Evolutionary conservation across 2,113 vertebrate species (phyloP).

Genomic region (Morphnarchus princeps): DNA sequence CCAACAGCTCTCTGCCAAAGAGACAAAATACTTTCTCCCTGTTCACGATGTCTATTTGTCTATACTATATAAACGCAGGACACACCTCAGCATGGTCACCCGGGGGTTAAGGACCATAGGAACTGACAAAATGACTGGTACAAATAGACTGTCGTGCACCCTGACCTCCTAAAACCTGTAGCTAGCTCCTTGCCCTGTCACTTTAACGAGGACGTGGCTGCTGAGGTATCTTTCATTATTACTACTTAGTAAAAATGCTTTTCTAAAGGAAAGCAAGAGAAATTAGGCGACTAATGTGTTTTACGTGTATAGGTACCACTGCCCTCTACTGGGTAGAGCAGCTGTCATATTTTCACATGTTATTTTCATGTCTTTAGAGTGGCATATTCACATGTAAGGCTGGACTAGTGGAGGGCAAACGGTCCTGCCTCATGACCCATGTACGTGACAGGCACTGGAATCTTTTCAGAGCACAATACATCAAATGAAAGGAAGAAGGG

Average conservation of each 20-base stretch:
- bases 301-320: constrained; percentile 43
- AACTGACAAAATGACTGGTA: neutral
- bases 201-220: neutral
- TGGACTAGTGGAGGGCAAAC: neutral
- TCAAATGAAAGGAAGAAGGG: constrained; percentile 38
- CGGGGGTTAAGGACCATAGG: neutral
- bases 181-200: neutral
- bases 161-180: neutral
- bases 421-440: neutral
- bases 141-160: neutral
- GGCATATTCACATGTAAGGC: neutral
- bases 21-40: neutral
- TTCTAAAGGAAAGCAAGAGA: neutral
- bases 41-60: neutral
- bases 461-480: neutral
- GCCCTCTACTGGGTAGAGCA: constrained; percentile 59
- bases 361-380: neutral
- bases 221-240: neutral
- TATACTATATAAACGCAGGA: neutral
- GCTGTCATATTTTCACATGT: neutral
- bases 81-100: neutral
- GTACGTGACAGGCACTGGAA: neutral
- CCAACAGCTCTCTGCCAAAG: neutral
- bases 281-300: neutral
- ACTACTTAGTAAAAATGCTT: neutral